Evolutionary conservation across 2,797 vertebrate species (phyloP).

Genomic region (Danio aesculapii): DNA sequence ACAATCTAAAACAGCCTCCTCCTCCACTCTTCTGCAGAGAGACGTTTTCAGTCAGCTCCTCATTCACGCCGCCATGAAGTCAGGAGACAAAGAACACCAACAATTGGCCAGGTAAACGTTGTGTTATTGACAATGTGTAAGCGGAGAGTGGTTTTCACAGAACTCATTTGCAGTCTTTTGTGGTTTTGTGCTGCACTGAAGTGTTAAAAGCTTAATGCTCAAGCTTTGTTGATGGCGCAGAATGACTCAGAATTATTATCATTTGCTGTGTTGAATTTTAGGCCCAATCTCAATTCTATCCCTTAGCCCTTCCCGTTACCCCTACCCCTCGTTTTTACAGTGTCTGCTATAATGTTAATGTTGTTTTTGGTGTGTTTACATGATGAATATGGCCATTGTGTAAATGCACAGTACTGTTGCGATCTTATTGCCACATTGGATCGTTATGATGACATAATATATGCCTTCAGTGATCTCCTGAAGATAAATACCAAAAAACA

Average conservation of each 20-base stretch:
- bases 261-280: not conserved
- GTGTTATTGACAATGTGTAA: not conserved
- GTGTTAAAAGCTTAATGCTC: too few species aligned
- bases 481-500: too few species aligned
- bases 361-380: too few species aligned
- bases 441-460: too few species aligned
- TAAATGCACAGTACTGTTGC: too few species aligned
- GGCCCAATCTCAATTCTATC: too few species aligned
- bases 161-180: slow-evolving; percentile 4
- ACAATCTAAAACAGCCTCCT: not conserved
- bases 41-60: slow-evolving; percentile 92
- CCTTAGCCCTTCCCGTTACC: too few species aligned
- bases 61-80: slow-evolving; percentile 90
- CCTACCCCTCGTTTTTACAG: too few species aligned
- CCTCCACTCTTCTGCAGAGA: slow-evolving; percentile 80
- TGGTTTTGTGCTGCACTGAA: not conserved
- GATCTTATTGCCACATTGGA: too few species aligned
- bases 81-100: slow-evolving; percentile 79
- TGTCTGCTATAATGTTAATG: too few species aligned
- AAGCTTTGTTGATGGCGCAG: not conserved
- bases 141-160: not conserved
- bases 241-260: not conserved
- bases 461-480: too few species aligned
- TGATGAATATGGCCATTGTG: too few species aligned
- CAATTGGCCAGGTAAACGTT: slow-evolving; percentile 86